Evolutionary conservation across 2,888 invertebrate species (phyloP), one percentile per base, ranked within the genome.

Genomic region (Acrobasis consociella): DNA sequence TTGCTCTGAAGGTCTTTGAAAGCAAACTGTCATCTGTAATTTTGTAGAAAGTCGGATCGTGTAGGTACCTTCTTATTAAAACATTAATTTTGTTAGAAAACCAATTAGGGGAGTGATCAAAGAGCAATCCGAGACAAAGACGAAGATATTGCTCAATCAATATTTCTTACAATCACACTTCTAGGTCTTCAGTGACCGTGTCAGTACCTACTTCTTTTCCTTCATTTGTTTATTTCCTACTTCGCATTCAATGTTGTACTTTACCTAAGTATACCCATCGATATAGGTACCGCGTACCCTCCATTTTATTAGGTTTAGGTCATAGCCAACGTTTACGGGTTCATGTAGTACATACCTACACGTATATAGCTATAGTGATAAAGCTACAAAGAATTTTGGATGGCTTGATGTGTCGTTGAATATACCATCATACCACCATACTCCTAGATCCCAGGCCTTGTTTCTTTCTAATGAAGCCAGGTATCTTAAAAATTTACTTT

Each of bases 161-260:
- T 66, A 66, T 51, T 56, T 52, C 60, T 60, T 42, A 58, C 46
- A 49, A 56, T 51, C 16, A 53, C 67, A 62, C 53, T 63, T 62
- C 16, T 62, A 62, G 16, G 66, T 46, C 64, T 66, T 64, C 66
- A 49, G 60, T 39, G 15, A 22, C 16, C 52, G 52, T 1, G 22
- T 13, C 3, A 5, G 46, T 37, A 3, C 22, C 22, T 22, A 52
- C 46, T 46, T 46, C 49, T 55, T 55, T 39, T 16, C 22, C 22
- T 31, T 51, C 22, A 16, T 9, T 16, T 53, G 9, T 39, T n/a
- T 39, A 16, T 55, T 55, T 55, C 38, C 38, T 37, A 15, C 38
- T 55, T 53, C 38, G 38, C 5, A 10, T 15, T 7, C 15, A 9
- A 9, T n/a, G 22, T 22, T 22, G 22, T 22, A 22, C 22, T 22